These are phyloP conservation scores for Lithophane socia DNA, from an alignment of 2,888 invertebrate species.

Conservation along the genomic window DNA sequence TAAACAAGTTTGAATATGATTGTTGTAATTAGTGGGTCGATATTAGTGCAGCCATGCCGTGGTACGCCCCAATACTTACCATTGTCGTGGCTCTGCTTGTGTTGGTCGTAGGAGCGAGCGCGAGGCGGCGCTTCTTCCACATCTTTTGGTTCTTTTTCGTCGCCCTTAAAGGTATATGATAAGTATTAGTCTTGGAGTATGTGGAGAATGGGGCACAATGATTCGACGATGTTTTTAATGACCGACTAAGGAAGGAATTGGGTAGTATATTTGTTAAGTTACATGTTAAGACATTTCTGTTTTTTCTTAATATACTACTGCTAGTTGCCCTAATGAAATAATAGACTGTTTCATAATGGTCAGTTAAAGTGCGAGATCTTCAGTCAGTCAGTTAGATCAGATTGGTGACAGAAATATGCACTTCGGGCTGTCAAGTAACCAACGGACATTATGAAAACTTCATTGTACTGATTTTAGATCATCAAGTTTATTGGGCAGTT, in stretches of 20 bases:
- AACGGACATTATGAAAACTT: background rate
- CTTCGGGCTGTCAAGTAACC: background rate
- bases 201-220: constrained; percentile 8
- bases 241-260: too few species aligned
- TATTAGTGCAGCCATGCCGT: constrained; percentile 60
- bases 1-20: constrained; percentile 32
- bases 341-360: background rate
- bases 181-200: constrained; percentile 12
- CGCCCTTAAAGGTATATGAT: constrained; percentile 71
- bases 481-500: background rate
- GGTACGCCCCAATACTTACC: constrained; percentile 76
- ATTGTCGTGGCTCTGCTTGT: constrained; percentile 85
- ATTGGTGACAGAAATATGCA: background rate
- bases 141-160: constrained; percentile 83
- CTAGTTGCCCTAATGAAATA: background rate
- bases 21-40: constrained; percentile 57
- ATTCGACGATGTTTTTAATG: background rate
- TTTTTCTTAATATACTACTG: background rate
- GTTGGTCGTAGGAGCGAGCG: constrained; percentile 88
- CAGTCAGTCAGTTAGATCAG: background rate
- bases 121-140: constrained; percentile 83
- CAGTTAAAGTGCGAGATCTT: background rate
- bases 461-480: background rate
- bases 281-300: background rate
- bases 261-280: too few species aligned